These are phyloP conservation scores for Plagodis pulveraria DNA, from an alignment of 2,888 invertebrate species.

Conservation along the genomic window DNA sequence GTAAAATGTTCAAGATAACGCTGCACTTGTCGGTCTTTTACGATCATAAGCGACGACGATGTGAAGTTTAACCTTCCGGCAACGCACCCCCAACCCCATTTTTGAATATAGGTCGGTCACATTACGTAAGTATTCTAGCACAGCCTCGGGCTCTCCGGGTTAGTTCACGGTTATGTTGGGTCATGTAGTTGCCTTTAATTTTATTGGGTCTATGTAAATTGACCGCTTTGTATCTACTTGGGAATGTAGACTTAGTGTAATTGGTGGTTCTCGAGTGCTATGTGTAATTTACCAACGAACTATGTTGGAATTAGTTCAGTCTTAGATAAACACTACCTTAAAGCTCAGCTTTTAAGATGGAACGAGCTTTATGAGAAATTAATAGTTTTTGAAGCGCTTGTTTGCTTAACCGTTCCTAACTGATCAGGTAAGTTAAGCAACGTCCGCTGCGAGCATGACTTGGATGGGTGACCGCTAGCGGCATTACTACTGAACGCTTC, in stretches of 20 bases:
- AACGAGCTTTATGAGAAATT: too few relatives aligned
- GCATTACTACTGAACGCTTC: too few relatives aligned
- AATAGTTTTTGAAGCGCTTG: too few relatives aligned
- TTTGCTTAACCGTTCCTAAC: too few relatives aligned
- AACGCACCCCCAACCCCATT: conserved; percentile 39
- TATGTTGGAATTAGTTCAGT: conserved; percentile 6
- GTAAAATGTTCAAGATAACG: conserved; percentile 48
- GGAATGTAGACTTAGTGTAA: conserved; percentile 22
- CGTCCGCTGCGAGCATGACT: too few relatives aligned
- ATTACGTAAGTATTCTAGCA: conserved; percentile 61
- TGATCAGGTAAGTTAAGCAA: too few relatives aligned
- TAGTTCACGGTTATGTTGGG: conserved; percentile 43
- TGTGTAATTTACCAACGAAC: conserved; percentile 10
- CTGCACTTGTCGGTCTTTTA: conserved; percentile 38
- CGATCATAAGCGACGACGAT: conserved; percentile 47
- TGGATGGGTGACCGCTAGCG: too few relatives aligned
- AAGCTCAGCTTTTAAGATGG: not conserved
- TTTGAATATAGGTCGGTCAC: conserved; percentile 57
- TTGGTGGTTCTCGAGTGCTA: conserved; percentile 11
- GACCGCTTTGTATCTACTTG: conserved; percentile 16
- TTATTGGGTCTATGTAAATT: conserved; percentile 43
- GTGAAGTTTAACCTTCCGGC: conserved; percentile 65
- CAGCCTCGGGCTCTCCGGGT: conserved; percentile 44
- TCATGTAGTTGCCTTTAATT: conserved; percentile 34
- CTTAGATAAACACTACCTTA: conserved; percentile 12